These are phyloP conservation scores for Eulemur macaco DNA, from an alignment of 2,113 vertebrate species.

Conservation along the genomic window DNA sequence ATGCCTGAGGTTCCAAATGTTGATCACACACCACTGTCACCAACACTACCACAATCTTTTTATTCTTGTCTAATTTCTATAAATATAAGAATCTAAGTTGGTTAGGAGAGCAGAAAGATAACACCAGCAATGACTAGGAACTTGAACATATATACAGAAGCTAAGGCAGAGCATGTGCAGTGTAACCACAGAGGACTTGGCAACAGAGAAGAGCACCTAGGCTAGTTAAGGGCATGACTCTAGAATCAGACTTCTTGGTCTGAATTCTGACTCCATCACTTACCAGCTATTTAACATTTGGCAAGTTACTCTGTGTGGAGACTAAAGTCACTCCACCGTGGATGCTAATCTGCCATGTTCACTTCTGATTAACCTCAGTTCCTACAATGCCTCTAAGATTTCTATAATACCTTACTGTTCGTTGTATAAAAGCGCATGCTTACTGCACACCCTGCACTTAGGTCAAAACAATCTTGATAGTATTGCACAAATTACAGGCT, in stretches of 20 bases:
- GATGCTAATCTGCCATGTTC: too few relatives aligned
- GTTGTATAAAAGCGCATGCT: too few relatives aligned
- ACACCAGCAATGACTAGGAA: not conserved
- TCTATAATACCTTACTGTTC: too few relatives aligned
- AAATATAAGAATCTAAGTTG: not conserved
- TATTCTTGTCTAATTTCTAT: not conserved
- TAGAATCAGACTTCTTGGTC: not conserved
- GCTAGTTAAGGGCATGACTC: not conserved
- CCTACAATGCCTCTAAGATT: too few relatives aligned
- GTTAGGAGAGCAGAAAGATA: not conserved
- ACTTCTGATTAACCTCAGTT: too few relatives aligned
- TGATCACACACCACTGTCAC: rapidly evolving
- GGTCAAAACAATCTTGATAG: too few relatives aligned
- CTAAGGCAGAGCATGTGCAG: not conserved
- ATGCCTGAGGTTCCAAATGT: not conserved
- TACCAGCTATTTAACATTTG: not conserved
- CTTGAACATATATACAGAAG: not conserved
- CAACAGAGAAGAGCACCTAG: not conserved
- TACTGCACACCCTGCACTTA: too few relatives aligned
- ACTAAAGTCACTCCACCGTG: too few relatives aligned
- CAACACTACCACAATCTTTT: not conserved
- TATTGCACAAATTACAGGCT: too few relatives aligned
- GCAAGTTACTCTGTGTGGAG: not conserved
- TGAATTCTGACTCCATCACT: not conserved
- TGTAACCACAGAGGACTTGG: not conserved